Evolutionary conservation across 2,888 invertebrate species (phyloP).

Genomic region (Calameuta pallipes): DNA sequence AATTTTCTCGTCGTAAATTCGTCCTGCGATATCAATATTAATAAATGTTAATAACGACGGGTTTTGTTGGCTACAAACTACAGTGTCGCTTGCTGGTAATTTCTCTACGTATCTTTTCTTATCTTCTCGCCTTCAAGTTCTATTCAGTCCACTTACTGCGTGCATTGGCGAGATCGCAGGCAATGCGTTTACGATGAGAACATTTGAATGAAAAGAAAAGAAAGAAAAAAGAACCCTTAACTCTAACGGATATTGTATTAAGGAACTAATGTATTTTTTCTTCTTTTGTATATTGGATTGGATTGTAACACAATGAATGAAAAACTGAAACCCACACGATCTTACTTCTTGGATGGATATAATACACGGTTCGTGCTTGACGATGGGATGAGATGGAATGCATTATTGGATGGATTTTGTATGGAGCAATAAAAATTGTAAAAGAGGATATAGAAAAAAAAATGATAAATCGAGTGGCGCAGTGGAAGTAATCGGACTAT

Average conservation of each 20-base stretch:
- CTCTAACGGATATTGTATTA: slow-evolving; percentile 17
- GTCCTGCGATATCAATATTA: neutral
- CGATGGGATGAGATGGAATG: slow-evolving; percentile 48
- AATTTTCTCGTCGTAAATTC: neutral
- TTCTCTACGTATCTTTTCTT: too few species aligned
- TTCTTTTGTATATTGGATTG: slow-evolving; percentile 67
- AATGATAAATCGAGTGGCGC: slow-evolving; percentile 4
- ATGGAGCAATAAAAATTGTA: slow-evolving; percentile 54
- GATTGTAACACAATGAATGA: slow-evolving; percentile 67
- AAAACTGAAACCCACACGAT: slow-evolving; percentile 66
- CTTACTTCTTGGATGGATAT: slow-evolving; percentile 66
- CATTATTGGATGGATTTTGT: slow-evolving; percentile 48
- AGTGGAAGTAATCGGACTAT: slow-evolving; percentile 29
- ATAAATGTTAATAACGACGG: neutral
- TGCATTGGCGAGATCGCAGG: slow-evolving; percentile 33
- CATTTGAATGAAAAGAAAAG: neutral
- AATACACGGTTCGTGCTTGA: slow-evolving; percentile 56
- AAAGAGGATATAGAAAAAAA: slow-evolving; percentile 43
- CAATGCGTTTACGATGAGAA: slow-evolving; percentile 44
- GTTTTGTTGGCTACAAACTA: too few species aligned
- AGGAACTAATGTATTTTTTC: slow-evolving; percentile 66
- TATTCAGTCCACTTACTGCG: neutral
- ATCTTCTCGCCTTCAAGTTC: too few species aligned
- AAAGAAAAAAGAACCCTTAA: slow-evolving; percentile 1
- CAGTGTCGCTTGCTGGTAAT: too few species aligned